phyloP scores from a whole-genome alignment of 1,140 invertebrate genomes.

The Macrotrachela quadricornifera region DNA sequence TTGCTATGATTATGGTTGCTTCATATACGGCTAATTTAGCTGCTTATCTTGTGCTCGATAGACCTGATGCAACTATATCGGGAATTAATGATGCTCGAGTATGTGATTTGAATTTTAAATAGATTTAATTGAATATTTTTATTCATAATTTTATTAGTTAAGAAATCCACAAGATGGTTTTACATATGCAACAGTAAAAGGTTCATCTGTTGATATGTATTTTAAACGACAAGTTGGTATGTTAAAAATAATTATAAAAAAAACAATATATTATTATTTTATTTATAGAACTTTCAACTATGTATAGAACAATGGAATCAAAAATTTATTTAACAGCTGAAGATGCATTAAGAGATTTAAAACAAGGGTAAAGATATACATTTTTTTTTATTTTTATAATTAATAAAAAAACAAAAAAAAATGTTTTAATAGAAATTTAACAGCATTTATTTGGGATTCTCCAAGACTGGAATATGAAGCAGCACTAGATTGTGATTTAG shows the following conservation, averaged over 20 bases:
- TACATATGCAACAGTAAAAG: conserved; percentile 88
- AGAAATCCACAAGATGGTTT: conserved; percentile 95
- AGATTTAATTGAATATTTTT: too few relatives aligned
- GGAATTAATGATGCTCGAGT: conserved; percentile 94
- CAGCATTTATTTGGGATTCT: conserved; percentile 98
- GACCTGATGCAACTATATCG: conserved; percentile 84
- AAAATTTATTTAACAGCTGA: conserved; percentile 84
- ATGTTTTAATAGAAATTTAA: conserved; percentile 46
- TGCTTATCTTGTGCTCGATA: conserved; percentile 84
- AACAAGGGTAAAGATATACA: conserved; percentile 53
- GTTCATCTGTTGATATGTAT: conserved; percentile 52
- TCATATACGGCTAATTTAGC: conserved; percentile 93
- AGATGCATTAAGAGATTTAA: conserved; percentile 76
- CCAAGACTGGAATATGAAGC: conserved; percentile 90
- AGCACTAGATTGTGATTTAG: conserved; percentile 82
- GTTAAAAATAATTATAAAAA: too few relatives aligned
- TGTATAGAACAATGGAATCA: conserved; percentile 96
- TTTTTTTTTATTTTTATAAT: conserved; percentile 7
- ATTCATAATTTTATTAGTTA: conserved; percentile 40
- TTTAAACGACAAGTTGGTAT: conserved; percentile 26
- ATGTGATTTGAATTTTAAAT: conserved; percentile 20
- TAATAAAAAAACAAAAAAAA: conserved; percentile 25
- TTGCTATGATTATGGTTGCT: conserved; percentile 98
- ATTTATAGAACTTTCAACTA: conserved; percentile 66
- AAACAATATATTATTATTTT: too few relatives aligned